Evolutionary conservation across 2,888 invertebrate genomes (phyloP).

Genomic region (Colletes collaris): DNA sequence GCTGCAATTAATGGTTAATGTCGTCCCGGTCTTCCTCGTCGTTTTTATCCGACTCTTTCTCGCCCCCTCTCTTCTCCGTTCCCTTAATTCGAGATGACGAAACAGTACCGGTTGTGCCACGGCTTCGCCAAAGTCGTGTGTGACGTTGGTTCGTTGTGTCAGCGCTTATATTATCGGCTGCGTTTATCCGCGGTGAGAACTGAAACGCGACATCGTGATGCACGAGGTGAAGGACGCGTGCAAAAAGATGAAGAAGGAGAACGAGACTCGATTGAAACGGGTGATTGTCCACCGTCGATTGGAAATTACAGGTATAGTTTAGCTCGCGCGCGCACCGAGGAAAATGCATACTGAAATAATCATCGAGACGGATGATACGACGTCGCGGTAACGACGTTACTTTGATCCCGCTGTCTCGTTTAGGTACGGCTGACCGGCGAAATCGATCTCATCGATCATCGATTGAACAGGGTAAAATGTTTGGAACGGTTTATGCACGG

Average conservation of each 20-base stretch:
- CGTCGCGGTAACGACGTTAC: not conserved
- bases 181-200: constrained; percentile 46
- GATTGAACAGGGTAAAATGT: not conserved
- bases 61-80: not conserved
- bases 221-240: constrained; percentile 34
- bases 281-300: not conserved
- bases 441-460: not conserved
- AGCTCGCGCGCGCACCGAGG: not conserved
- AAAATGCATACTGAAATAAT: not conserved
- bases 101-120: constrained; percentile 50
- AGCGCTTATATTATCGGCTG: constrained; percentile 36
- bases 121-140: constrained; percentile 7
- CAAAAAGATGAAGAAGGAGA: not conserved
- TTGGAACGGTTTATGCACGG: not conserved
- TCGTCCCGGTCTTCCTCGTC: constrained; percentile 22
- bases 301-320: not conserved
- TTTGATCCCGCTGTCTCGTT: not conserved
- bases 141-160: constrained; percentile 10
- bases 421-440: not conserved
- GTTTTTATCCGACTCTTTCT: constrained; percentile 8
- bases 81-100: constrained; percentile 55
- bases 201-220: constrained; percentile 44
- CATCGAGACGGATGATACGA: not conserved
- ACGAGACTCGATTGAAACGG: not conserved
- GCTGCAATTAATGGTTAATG: constrained; percentile 56